A percentile compares a stretch with the other conserved stretches of the same genome.
These are phyloP conservation scores for Charanyca ferruginea DNA, from an alignment of 2,888 invertebrate species.

Conservation along the genomic window DNA sequence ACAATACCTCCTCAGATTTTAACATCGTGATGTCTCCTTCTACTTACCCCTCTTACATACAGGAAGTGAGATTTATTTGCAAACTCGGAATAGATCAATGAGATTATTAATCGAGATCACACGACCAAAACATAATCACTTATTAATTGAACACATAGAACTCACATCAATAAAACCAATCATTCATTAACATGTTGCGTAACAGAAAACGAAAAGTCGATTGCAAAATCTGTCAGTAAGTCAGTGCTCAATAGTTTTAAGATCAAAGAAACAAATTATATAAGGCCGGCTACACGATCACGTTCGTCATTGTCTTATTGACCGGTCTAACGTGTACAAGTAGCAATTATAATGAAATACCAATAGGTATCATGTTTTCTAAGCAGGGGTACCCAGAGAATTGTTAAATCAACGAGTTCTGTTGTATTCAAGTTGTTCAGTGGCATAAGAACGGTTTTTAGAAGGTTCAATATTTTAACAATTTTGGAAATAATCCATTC, in stretches of 20 bases:
- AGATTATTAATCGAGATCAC: conserved; percentile 40
- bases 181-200: conserved; percentile 49
- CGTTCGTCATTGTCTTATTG: conserved; percentile 73
- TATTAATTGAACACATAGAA: conserved; percentile 49
- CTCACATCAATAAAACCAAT: conserved; percentile 47
- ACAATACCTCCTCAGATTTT: conserved; percentile 6
- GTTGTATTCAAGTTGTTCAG: not conserved
- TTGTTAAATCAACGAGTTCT: conserved; percentile 2
- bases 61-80: conserved; percentile 20
- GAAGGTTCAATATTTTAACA: not conserved
- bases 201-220: conserved; percentile 60
- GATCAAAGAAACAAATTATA: conserved; percentile 74
- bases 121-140: conserved; percentile 27
- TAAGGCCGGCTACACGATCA: conserved; percentile 68
- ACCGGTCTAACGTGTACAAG: conserved; percentile 69
- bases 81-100: conserved; percentile 27
- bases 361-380: conserved; percentile 56
- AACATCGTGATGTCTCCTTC: conserved; percentile 12
- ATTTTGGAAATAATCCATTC: too few relatives aligned
- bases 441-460: not conserved
- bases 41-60: not conserved
- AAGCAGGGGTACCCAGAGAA: conserved; percentile 27
- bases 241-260: conserved; percentile 56
- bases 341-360: conserved; percentile 65
- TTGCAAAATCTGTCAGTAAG: conserved; percentile 69